A percentile compares a stretch with the other conserved stretches of the same genome.
Evolutionary conservation across 1,140 invertebrate species (phyloP).

Genomic region (Vollenhovia emeryi): DNA sequence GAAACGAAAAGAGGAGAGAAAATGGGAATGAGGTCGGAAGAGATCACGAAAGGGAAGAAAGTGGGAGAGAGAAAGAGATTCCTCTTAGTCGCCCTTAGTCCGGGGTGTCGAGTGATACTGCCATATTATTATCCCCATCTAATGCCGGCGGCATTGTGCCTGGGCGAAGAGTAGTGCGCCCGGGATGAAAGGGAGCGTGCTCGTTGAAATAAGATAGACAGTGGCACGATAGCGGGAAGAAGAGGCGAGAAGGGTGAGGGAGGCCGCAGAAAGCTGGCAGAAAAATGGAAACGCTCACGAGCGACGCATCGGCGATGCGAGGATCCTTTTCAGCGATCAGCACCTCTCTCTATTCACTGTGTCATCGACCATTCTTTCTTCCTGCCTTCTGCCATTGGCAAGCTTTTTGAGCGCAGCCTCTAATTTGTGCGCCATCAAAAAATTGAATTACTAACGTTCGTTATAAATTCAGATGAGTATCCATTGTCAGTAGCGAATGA

Average conservation of each 20-base stretch:
- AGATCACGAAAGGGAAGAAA: conserved; percentile 18
- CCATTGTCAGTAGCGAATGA: conserved; percentile 33
- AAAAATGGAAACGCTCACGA: conserved; percentile 56
- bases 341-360: conserved; percentile 47
- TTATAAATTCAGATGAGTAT: conserved; percentile 64
- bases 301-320: conserved; percentile 8
- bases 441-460: conserved; percentile 58
- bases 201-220: conserved; percentile 69
- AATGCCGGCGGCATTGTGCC: conserved; percentile 60
- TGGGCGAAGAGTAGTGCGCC: conserved; percentile 48
- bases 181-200: conserved; percentile 69
- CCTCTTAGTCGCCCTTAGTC: conserved; percentile 53
- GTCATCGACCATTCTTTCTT: conserved; percentile 11
- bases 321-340: conserved; percentile 42
- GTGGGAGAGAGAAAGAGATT: conserved; percentile 37
- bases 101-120: conserved; percentile 62
- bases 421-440: conserved; percentile 46
- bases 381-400: neutral
- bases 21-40: neutral
- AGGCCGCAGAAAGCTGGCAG: conserved; percentile 15
- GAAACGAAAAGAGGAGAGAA: neutral
- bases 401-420: conserved; percentile 28
- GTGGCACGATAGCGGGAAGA: neutral
- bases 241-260: neutral
- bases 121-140: conserved; percentile 68